Evolutionary conservation across 1,140 invertebrate genomes (phyloP).

Genomic region (Agrypnia vestita): DNA sequence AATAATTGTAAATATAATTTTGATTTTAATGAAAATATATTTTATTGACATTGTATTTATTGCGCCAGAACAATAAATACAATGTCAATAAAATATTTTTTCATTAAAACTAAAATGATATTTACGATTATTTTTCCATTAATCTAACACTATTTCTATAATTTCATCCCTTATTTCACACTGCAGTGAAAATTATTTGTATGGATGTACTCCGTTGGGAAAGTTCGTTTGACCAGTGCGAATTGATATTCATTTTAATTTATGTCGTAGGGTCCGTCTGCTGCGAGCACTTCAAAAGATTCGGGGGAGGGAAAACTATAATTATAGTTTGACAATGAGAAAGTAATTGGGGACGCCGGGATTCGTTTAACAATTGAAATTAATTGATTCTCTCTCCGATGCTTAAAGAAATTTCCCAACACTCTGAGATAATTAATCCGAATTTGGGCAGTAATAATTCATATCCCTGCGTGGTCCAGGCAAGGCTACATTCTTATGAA

Average conservation of each 20-base stretch:
- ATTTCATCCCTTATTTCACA: neutral
- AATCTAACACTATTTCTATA: neutral
- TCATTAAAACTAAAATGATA: no score
- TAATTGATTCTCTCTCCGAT: slow-evolving; percentile 55
- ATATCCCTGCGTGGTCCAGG: neutral
- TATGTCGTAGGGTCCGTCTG: slow-evolving; percentile 57
- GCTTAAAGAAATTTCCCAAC: slow-evolving; percentile 23
- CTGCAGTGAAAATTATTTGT: slow-evolving; percentile 53
- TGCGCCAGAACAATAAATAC: no score
- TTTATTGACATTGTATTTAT: no score
- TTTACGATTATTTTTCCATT: neutral
- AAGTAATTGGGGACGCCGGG: slow-evolving; percentile 54
- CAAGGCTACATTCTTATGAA: no score
- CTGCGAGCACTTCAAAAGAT: slow-evolving; percentile 52
- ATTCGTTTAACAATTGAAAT: slow-evolving; percentile 61
- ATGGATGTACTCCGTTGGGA: slow-evolving; percentile 32
- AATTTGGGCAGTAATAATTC: slow-evolving; percentile 9
- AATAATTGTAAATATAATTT: no score
- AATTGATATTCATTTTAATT: slow-evolving; percentile 61
- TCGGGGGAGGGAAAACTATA: slow-evolving; percentile 58
- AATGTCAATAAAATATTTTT: no score
- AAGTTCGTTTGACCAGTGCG: slow-evolving; percentile 47
- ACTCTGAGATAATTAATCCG: slow-evolving; percentile 37
- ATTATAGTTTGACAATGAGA: slow-evolving; percentile 60
- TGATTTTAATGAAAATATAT: no score